phyloP scores from a whole-genome alignment of 2,888 invertebrate genomes.

The Brachylomia viminalis region DNA sequence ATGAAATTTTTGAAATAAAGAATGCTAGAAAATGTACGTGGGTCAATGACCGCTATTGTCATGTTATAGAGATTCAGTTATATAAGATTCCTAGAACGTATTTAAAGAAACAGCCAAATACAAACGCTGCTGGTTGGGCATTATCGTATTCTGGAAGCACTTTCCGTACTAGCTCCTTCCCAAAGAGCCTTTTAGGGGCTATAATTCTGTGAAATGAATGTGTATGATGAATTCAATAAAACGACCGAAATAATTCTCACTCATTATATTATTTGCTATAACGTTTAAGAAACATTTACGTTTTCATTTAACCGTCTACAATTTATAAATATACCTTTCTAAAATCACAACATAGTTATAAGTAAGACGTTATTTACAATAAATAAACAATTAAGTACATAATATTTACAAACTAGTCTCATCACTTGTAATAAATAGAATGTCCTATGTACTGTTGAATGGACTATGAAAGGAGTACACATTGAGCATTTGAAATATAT shows the following conservation, averaged over 20 bases:
- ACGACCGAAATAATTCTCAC: slow-evolving; percentile 76
- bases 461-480: slow-evolving; percentile 39
- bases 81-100: background rate
- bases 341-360: slow-evolving; percentile 86
- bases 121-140: background rate
- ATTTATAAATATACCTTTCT: slow-evolving; percentile 79
- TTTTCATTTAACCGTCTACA: slow-evolving; percentile 73
- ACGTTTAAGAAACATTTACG: slow-evolving; percentile 82
- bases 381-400: slow-evolving; percentile 80
- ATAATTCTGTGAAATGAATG: background rate
- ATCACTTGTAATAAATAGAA: slow-evolving; percentile 74
- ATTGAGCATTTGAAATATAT: slow-evolving; percentile 37
- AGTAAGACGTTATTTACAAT: slow-evolving; percentile 84
- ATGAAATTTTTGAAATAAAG: too few relatives aligned
- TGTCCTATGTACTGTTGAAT: slow-evolving; percentile 58
- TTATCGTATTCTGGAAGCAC: background rate
- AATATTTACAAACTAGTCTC: slow-evolving; percentile 83
- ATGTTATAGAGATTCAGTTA: too few relatives aligned
- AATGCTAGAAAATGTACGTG: too few relatives aligned
- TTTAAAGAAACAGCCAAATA: background rate
- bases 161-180: background rate
- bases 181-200: background rate
- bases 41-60: too few relatives aligned
- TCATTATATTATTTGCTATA: slow-evolving; percentile 81
- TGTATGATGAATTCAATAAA: slow-evolving; percentile 60